Evolutionary conservation across 1,140 invertebrate genomes (phyloP).

Genomic region (Microplitis mediator): DNA sequence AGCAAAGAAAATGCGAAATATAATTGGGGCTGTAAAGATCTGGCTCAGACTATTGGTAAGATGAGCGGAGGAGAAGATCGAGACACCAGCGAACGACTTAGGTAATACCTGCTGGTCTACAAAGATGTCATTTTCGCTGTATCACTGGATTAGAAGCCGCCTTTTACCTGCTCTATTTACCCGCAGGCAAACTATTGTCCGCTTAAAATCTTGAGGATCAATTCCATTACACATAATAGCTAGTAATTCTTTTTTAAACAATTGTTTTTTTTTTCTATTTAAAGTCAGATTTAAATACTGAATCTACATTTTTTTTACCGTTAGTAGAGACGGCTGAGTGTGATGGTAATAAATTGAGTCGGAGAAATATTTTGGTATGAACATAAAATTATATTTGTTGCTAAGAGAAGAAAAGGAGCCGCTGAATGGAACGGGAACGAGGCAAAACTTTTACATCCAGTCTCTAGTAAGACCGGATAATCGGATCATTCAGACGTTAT

Average conservation of each 20-base stretch:
- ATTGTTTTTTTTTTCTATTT: not conserved
- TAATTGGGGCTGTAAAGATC: slow-evolving; percentile 20
- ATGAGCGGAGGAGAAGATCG: not conserved
- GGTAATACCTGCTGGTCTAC: slow-evolving; percentile 42
- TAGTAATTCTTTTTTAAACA: not conserved
- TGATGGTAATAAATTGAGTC: not conserved
- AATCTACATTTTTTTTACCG: no score
- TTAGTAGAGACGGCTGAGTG: no score
- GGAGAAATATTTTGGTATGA: slow-evolving; percentile 29
- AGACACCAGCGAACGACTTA: not conserved
- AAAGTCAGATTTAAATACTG: no score
- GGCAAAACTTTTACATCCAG: slow-evolving; percentile 47
- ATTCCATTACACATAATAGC: not conserved
- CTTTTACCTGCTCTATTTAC: slow-evolving; percentile 31
- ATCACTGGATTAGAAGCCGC: slow-evolving; percentile 52
- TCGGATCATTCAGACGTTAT: slow-evolving; percentile 44
- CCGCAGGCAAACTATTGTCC: slow-evolving; percentile 43
- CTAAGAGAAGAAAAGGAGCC: slow-evolving; percentile 8
- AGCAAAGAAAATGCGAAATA: slow-evolving; percentile 21
- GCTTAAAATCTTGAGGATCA: slow-evolving; percentile 7
- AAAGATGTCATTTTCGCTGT: slow-evolving; percentile 53
- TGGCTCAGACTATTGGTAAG: slow-evolving; percentile 23
- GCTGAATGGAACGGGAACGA: no score
- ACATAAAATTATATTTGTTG: slow-evolving; percentile 38
- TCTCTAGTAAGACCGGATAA: slow-evolving; percentile 47